phyloP scores from a whole-genome alignment of 2,113 vertebrate species.

The Mirounga angustirostris region DNA sequence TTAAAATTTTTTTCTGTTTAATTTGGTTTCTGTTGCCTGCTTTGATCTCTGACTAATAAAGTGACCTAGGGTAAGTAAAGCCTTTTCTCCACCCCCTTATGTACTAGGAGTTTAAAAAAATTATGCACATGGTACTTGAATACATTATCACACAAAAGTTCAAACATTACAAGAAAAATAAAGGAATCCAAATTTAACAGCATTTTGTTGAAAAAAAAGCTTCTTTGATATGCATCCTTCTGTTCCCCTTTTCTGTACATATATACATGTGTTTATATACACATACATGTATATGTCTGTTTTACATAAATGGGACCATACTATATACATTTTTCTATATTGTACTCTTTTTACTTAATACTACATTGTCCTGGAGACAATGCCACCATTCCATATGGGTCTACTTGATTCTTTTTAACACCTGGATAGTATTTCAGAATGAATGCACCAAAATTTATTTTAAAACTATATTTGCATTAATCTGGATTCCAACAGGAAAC shows the following conservation, averaged over 20 bases:
- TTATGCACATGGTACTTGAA: neutral
- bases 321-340: neutral
- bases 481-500: slow-evolving; percentile 27
- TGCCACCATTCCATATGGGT: neutral
- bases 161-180: neutral
- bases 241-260: neutral
- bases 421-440: slow-evolving; percentile 24
- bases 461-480: neutral
- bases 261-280: neutral
- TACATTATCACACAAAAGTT: neutral
- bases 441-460: neutral
- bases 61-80: neutral
- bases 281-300: neutral
- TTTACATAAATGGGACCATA: neutral
- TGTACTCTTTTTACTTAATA: neutral
- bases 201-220: neutral
- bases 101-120: neutral
- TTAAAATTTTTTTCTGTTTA: neutral
- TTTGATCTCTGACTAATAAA: neutral
- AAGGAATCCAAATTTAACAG: neutral
- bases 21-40: neutral
- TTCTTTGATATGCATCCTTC: neutral
- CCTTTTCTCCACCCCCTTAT: neutral
- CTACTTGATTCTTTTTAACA: slow-evolving; percentile 19
- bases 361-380: neutral